Conservation (phyloP, 2,113 vertebrate species). For the Antennarius striatus region DNA sequence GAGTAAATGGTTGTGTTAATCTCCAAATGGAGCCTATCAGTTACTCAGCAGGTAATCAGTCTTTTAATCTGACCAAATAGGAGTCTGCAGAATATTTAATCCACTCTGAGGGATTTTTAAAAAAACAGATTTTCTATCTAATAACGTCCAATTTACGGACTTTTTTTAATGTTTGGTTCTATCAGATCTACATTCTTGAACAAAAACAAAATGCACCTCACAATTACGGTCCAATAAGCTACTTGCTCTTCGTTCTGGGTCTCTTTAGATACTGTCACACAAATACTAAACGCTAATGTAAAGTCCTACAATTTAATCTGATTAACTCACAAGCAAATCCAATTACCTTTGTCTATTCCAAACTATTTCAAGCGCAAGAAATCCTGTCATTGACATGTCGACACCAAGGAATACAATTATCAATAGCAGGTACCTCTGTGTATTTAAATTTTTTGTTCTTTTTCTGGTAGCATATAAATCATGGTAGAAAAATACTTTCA, state of each 20-base stretch:
- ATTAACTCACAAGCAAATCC: slow-evolving; percentile 50
- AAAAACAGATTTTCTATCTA: no score
- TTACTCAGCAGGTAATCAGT: slow-evolving; percentile 32
- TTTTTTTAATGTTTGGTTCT: no score
- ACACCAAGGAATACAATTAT: slow-evolving; percentile 32
- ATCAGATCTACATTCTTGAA: no score
- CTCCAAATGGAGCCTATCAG: slow-evolving; percentile 14
- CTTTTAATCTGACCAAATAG: slow-evolving; percentile 22
- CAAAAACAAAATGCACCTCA: neutral
- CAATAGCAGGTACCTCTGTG: no score
- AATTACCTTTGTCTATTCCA: slow-evolving; percentile 67
- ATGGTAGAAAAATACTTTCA: no score
- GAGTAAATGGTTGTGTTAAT: slow-evolving; percentile 41
- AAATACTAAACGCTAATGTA: slow-evolving; percentile 40
- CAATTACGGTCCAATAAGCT: slow-evolving; percentile 28
- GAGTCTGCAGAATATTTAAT: slow-evolving; percentile 8
- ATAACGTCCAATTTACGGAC: no score
- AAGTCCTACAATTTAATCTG: slow-evolving; percentile 44
- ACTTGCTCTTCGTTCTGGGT: slow-evolving; percentile 32
- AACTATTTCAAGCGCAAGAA: slow-evolving; percentile 47
- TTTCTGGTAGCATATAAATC: no score
- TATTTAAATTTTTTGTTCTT: no score
- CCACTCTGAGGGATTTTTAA: neutral
- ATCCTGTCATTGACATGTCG: slow-evolving; percentile 50
- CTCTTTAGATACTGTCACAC: slow-evolving; percentile 24